phyloP scores from a whole-genome alignment of 2,113 vertebrate species.

The Barbus barbus region DNA sequence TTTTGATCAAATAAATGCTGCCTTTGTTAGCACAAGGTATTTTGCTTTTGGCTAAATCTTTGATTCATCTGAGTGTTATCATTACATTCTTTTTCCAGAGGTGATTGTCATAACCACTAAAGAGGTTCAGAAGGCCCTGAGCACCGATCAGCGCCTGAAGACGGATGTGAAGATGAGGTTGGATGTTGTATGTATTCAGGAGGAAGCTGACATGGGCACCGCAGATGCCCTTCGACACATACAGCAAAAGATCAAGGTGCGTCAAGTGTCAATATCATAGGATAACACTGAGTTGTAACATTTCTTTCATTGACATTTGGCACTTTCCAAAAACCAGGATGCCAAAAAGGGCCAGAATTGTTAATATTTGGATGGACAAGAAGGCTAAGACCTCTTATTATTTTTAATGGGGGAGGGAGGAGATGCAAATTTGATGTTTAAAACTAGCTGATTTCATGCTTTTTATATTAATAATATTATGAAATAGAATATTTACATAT shows the following conservation, averaged over 20 bases:
- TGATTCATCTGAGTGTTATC: background rate
- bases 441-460: background rate
- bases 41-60: background rate
- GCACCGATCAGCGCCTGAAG: slow-evolving; percentile 85
- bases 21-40: background rate
- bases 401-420: background rate
- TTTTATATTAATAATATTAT: too few species aligned
- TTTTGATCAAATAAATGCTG: background rate
- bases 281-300: background rate
- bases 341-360: background rate
- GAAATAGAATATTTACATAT: background rate
- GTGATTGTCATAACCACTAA: slow-evolving; percentile 95
- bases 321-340: background rate
- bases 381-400: background rate
- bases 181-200: slow-evolving; percentile 89
- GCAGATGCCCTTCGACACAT: slow-evolving; percentile 92
- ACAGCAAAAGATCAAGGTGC: slow-evolving; percentile 94
- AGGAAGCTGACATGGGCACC: slow-evolving; percentile 94
- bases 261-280: background rate
- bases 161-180: slow-evolving; percentile 89
- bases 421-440: background rate
- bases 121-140: slow-evolving; percentile 90
- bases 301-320: background rate
- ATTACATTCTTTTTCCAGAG: slow-evolving; percentile 74
- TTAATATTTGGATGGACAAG: background rate